Base-by-base conservation (phyloP, 2,797 vertebrate species). In the Chaenodraco wilsoni region DNA sequence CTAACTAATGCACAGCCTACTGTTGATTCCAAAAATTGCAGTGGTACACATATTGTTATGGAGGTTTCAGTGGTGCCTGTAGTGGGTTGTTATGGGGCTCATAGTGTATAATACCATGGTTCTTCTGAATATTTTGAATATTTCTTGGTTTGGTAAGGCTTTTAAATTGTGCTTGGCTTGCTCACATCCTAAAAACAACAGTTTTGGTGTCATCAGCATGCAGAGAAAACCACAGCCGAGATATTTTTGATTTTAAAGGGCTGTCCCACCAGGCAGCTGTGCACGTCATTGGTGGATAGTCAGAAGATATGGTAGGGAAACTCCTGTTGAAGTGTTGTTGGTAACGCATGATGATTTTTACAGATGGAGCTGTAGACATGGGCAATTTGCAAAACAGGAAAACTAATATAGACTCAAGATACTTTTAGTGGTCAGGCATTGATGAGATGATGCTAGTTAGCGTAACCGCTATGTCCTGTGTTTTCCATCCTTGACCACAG, bases 361-460 rank as follows among this genome's bases (percentile, higher is more conserved):
- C 91, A 93, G 89, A 90, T 86, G 87, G 84, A 79, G 64, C 60
- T 82, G 79, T 78, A 90, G 83, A 86, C 87, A 90, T 73, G 88
- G 84, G 83, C 79, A 81, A 91, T 91, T 92, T 92, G 82, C 81
- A 86, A 89, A 91, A 91, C 84, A 91, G 91, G 87, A 93, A 93
- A 91, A 87, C 88, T 88, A 92, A 92, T 91, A 87, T 84, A 87
- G 88, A 84, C 85, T 86, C 74, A 72, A 74, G 80, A 88, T 84
- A 79, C 79, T 88, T 85, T 92, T 84, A 85, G 88, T 83, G 90
- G 91, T 91, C 71, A 48, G 72, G 40, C 87, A 87, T 84, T 93
- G 89, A 92, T 92, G 88, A 92, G 78, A 91, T 88, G 91, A 91
- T 87, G 91, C 90, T 92, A 81, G 91, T 93, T 93, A 92, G 91